These are phyloP conservation scores for Harpagifer antarcticus DNA, from an alignment of 2,797 vertebrate genomes.

Conservation along the genomic window DNA sequence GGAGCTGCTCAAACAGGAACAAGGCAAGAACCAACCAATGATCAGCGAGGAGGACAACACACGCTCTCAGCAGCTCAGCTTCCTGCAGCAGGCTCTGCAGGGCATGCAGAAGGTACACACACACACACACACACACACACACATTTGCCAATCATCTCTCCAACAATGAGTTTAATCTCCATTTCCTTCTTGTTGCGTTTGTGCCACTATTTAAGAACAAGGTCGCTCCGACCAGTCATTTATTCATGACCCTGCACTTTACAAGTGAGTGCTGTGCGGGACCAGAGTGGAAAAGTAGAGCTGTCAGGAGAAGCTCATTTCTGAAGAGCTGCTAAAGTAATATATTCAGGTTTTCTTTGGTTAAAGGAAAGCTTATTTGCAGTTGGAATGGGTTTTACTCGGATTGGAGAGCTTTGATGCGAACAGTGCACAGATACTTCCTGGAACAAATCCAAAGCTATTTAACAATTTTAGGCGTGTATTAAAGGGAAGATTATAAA, in stretches of 20 bases:
- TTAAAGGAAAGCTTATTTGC: constrained; percentile 16
- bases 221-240: constrained; percentile 36
- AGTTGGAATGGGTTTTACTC: constrained; percentile 28
- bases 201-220: constrained; percentile 29
- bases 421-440: neutral
- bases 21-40: constrained; percentile 87
- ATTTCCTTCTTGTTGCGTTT: neutral
- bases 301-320: constrained; percentile 45
- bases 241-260: constrained; percentile 50
- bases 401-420: constrained; percentile 15
- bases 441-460: constrained; percentile 34
- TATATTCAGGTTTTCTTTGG: constrained; percentile 26
- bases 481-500: constrained; percentile 28
- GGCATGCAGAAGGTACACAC: constrained; percentile 94
- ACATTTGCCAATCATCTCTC: constrained; percentile 7
- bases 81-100: constrained; percentile 95
- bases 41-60: constrained; percentile 90
- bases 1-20: constrained; percentile 95
- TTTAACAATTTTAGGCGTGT: constrained; percentile 41
- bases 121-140: neutral
- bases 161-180: constrained; percentile 15
- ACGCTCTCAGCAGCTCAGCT: constrained; percentile 93
- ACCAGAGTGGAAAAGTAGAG: constrained; percentile 31
- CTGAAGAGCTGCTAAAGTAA: constrained; percentile 28
- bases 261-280: constrained; percentile 29